These are phyloP conservation scores for Pimpla rufipes DNA, from an alignment of 2,888 invertebrate species.

Conservation along the genomic window DNA sequence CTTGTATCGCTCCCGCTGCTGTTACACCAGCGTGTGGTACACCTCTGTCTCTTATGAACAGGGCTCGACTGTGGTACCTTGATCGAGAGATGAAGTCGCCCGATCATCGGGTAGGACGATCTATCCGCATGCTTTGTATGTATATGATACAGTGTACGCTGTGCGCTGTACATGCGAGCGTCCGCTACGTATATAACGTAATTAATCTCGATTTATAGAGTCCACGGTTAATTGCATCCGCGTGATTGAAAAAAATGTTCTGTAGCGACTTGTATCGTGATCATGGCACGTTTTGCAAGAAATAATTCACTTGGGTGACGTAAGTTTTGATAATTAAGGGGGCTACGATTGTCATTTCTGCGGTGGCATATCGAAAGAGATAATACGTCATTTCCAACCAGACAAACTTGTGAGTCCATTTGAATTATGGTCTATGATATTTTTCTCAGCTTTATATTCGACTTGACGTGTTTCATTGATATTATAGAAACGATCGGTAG, in stretches of 20 bases:
- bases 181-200: slow-evolving; percentile 34
- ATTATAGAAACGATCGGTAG: too few relatives aligned
- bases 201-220: slow-evolving; percentile 39
- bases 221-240: neutral
- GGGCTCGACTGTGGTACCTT: slow-evolving; percentile 38
- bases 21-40: slow-evolving; percentile 27
- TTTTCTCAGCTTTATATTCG: too few relatives aligned
- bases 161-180: neutral
- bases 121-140: slow-evolving; percentile 39
- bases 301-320: neutral
- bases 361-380: too few relatives aligned
- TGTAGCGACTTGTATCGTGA: neutral
- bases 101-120: slow-evolving; percentile 57
- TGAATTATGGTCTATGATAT: too few relatives aligned
- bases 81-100: slow-evolving; percentile 62
- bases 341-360: too few relatives aligned
- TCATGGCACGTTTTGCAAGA: neutral
- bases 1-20: slow-evolving; percentile 59
- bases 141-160: slow-evolving; percentile 2
- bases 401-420: too few relatives aligned
- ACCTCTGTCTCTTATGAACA: slow-evolving; percentile 19
- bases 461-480: too few relatives aligned
- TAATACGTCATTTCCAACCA: too few relatives aligned
- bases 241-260: neutral
- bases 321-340: too few relatives aligned